phyloP scores from a whole-genome alignment of 2,113 vertebrate species.

The Empidonax alnorum region DNA sequence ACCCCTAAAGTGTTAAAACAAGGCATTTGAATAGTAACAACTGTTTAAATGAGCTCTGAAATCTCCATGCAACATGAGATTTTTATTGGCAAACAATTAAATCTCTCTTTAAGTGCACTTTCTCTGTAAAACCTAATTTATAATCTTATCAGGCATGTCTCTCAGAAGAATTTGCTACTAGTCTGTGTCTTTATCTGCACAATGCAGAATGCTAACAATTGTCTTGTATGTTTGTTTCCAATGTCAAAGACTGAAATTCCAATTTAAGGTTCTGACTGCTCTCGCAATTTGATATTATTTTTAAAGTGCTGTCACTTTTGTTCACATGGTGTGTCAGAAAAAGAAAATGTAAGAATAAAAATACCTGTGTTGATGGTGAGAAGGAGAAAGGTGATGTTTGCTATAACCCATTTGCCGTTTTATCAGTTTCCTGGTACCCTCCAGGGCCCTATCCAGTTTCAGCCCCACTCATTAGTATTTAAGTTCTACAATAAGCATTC shows the following conservation, averaged over 20 bases:
- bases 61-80: constrained; percentile 41
- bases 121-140: constrained; percentile 66
- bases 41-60: constrained; percentile 49
- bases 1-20: constrained; percentile 38
- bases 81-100: constrained; percentile 72
- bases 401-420: constrained; percentile 13
- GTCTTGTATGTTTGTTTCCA: constrained; percentile 55
- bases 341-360: neutral
- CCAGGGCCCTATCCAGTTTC: neutral
- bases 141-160: constrained; percentile 61
- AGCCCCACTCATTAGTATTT: neutral
- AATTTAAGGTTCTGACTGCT: constrained; percentile 48
- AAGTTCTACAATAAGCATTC: neutral
- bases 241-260: constrained; percentile 58
- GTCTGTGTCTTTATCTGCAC: constrained; percentile 62
- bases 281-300: constrained; percentile 48
- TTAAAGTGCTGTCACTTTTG: constrained; percentile 23
- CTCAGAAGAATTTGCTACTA: constrained; percentile 60
- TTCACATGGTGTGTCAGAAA: constrained; percentile 6
- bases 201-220: constrained; percentile 52
- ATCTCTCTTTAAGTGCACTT: constrained; percentile 57
- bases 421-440: neutral
- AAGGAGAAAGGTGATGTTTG: neutral
- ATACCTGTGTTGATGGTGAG: neutral
- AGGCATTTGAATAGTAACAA: constrained; percentile 49